Evolutionary conservation across 2,113 vertebrate species (phyloP).

Genomic region (Hepsetus odoe): DNA sequence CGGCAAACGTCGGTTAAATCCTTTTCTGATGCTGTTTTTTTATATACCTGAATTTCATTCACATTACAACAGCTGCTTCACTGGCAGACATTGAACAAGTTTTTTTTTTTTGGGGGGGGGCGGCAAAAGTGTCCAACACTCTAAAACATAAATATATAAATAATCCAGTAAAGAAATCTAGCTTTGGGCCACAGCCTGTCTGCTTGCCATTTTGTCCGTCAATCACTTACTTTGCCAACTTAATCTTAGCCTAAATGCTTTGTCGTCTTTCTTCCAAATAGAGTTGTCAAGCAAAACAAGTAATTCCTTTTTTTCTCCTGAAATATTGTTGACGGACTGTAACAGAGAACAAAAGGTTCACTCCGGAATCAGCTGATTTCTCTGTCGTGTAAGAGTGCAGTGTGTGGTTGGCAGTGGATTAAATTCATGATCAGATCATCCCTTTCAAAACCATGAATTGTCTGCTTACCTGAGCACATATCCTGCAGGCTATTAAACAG

Average conservation of each 20-base stretch:
- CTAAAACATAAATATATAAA: background rate
- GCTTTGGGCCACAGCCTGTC: conserved; percentile 58
- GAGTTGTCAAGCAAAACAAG: conserved; percentile 70
- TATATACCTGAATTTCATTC: background rate
- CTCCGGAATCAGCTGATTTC: conserved; percentile 60
- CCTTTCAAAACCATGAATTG: conserved; percentile 20
- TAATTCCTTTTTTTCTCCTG: conserved; percentile 74
- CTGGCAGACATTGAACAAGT: no score
- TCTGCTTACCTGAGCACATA: conserved; percentile 53
- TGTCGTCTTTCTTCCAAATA: conserved; percentile 65
- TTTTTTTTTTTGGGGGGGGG: no score
- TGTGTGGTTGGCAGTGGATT: conserved; percentile 28
- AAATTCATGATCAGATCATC: conserved; percentile 44
- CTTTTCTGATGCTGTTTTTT: conserved; percentile 1
- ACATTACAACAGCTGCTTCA: background rate
- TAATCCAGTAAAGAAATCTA: conserved; percentile 23
- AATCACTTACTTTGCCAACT: conserved; percentile 61
- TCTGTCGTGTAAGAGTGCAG: conserved; percentile 10
- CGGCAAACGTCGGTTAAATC: background rate
- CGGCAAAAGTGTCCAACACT: conserved; percentile 11
- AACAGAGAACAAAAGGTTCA: conserved; percentile 68
- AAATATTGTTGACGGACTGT: conserved; percentile 68
- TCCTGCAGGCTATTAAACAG: conserved; percentile 42
- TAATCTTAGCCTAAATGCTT: conserved; percentile 69
- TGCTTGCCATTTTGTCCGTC: conserved; percentile 69